phyloP scores from a whole-genome alignment of 2,113 vertebrate species.

The Cebidichthys violaceus region DNA sequence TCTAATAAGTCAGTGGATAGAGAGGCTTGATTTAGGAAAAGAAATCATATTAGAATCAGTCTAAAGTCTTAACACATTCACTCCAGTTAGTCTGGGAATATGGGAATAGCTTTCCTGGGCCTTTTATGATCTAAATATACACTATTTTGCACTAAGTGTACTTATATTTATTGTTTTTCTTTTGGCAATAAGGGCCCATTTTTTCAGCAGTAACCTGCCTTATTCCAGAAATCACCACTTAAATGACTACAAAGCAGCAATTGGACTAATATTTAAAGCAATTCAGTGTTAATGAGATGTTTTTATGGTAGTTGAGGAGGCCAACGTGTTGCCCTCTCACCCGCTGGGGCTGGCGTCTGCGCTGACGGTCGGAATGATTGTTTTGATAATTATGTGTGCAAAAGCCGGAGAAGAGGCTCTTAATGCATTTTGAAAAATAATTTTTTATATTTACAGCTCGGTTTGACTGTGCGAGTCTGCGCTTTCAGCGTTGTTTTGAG shows the following conservation, averaged over 20 bases:
- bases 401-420: conserved; percentile 38
- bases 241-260: conserved; percentile 27
- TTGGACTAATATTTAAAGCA: conserved; percentile 46
- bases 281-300: conserved; percentile 60
- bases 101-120: neutral
- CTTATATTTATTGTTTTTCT: conserved; percentile 2
- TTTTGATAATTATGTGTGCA: conserved; percentile 64
- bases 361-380: conserved; percentile 37
- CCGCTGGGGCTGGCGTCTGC: conserved; percentile 47
- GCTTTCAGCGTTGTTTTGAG: conserved; percentile 58
- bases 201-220: neutral
- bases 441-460: conserved; percentile 33
- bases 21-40: neutral
- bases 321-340: conserved; percentile 64
- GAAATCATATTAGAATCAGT: conserved; percentile 9
- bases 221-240: neutral
- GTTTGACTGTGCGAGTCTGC: neutral
- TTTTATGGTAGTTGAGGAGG: conserved; percentile 44
- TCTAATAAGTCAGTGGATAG: neutral
- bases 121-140: neutral
- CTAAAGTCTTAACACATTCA: neutral
- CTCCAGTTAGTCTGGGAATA: neutral
- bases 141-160: neutral
- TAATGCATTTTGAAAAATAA: conserved; percentile 37
- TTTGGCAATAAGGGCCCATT: neutral